phyloP scores from a whole-genome alignment of 2,113 vertebrate species.

The Hypomesus transpacificus region DNA sequence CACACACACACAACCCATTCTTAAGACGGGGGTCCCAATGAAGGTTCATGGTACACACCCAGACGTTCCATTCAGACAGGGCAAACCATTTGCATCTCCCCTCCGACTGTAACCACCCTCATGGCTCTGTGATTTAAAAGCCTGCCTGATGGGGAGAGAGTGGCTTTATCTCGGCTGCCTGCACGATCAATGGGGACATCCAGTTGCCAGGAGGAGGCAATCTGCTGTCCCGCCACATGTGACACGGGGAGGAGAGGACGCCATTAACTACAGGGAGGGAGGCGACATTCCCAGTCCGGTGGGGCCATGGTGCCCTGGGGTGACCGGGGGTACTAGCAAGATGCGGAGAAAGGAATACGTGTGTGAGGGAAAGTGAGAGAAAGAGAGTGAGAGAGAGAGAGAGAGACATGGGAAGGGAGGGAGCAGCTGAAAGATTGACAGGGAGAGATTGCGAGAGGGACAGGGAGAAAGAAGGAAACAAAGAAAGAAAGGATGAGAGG shows the following conservation, averaged over 20 bases:
- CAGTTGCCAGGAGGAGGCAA: slow-evolving; percentile 26
- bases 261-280: slow-evolving; percentile 8
- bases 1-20: slow-evolving; percentile 10
- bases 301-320: not conserved
- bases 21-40: slow-evolving; percentile 22
- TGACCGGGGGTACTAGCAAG: not conserved
- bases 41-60: slow-evolving; percentile 41
- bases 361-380: too few species aligned
- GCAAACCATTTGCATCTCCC: slow-evolving; percentile 45
- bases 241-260: slow-evolving; percentile 3
- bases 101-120: slow-evolving; percentile 26
- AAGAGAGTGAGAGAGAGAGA: too few species aligned
- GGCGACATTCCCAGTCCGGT: slow-evolving; percentile 12
- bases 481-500: not conserved
- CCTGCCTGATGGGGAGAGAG: slow-evolving; percentile 27
- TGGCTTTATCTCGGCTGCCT: slow-evolving; percentile 17
- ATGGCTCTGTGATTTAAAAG: slow-evolving; percentile 44
- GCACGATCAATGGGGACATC: slow-evolving; percentile 34
- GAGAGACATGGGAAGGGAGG: too few species aligned
- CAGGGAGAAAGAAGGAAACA: not conserved
- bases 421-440: not conserved
- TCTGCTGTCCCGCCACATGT: slow-evolving; percentile 27
- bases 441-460: not conserved
- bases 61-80: slow-evolving; percentile 18
- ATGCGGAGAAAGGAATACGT: not conserved